Base-by-base conservation (phyloP, 1,140 invertebrate genomes). In the Aethina tumida region DNA sequence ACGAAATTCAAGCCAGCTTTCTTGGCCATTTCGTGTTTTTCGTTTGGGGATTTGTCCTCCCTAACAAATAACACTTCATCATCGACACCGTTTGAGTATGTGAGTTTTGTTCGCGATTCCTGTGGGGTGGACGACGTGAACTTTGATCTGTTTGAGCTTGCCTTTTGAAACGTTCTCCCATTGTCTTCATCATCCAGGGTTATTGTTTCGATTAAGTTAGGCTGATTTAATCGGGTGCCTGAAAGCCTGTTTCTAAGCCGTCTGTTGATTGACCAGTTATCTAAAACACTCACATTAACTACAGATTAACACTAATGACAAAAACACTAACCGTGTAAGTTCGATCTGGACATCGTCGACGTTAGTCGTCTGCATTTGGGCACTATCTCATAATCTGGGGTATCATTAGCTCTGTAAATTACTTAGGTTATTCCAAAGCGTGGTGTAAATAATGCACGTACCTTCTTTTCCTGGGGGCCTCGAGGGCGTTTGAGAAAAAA, bases 51-150 rank as follows among this genome's bases (percentile, higher is more conserved):
- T 25, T 44, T 38, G 6, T 18, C 41, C 22, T 38, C 35, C 31
- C 44, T 55, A 3, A 55, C 43, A 16, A 52, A 47, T 15, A 31
- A 38, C 5, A 52, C 41, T 33, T 52, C 50, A n/a, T 49, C 43
- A 31, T 52, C 38, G 26, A 18, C 43, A 43, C 18, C 32, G 22
- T 40, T 35, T 26, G 17, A 20, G 27, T 36, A 39, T 12, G 18
- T 5, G 19, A 5, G 26, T 28, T 12, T 15, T 38, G 10, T 10
- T 31, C 7, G 6, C 18, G 4, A 9, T 16, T 18, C 14, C 21
- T 49, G 26, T 15, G 20, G 36, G 9, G 47, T 43, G 6, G 50
- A 45, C 14, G 50, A 49, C 8, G 50, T 46, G 28, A 24, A 30
- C 17, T 45, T 38, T 12, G 8, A n/a, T n/a, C n/a, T 24, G 20